These are phyloP conservation scores for Cygnus olor DNA, from an alignment of 2,797 vertebrate genomes.

Conservation along the genomic window DNA sequence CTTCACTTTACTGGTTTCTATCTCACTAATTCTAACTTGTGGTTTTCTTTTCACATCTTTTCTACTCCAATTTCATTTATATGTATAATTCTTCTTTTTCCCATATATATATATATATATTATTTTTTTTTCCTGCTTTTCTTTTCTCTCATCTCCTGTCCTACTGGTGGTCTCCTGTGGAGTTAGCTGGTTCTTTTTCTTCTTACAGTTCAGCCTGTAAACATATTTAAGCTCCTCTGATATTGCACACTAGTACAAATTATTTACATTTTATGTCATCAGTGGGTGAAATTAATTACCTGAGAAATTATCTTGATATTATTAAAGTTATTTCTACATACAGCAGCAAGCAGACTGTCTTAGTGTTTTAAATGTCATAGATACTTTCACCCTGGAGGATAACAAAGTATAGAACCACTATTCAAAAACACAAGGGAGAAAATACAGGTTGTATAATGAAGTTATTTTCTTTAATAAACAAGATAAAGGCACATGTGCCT, in stretches of 20 bases:
- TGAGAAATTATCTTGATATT: neutral
- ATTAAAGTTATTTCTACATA: neutral
- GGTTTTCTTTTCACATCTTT: neutral
- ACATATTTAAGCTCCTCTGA: neutral
- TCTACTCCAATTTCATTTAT: neutral
- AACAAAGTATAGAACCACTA: neutral
- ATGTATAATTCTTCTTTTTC: neutral
- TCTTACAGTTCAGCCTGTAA: neutral
- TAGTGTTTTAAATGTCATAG: neutral
- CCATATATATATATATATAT: neutral
- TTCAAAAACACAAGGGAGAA: neutral
- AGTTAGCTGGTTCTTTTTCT: neutral
- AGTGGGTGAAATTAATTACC: neutral
- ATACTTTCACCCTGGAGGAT: neutral
- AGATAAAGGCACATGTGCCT: neutral
- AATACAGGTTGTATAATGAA: neutral
- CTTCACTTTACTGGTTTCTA: neutral
- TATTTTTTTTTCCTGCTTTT: neutral
- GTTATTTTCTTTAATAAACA: neutral
- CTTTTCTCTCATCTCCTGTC: neutral
- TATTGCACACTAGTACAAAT: neutral
- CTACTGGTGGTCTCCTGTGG: neutral
- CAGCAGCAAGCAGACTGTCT: neutral
- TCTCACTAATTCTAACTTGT: neutral
- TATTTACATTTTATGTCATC: neutral